Conservation (phyloP, 2,888 invertebrate species). For the Saturnia japonica region DNA sequence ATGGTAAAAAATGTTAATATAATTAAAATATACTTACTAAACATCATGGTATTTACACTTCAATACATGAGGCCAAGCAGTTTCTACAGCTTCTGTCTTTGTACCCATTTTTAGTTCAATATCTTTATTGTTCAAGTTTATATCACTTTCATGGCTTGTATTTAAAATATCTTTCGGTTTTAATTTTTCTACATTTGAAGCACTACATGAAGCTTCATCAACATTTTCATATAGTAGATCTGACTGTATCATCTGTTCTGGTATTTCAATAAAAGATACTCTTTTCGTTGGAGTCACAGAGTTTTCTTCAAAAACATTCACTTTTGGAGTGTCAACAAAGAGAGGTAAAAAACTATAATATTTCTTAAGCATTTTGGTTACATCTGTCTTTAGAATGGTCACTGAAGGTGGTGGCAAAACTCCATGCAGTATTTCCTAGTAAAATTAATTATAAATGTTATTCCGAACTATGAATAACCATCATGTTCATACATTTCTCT, state of each 20-base stretch:
- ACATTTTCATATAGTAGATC: conserved; percentile 12
- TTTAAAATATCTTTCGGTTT: background rate
- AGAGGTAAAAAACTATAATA: conserved; percentile 79
- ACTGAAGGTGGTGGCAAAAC: conserved; percentile 89
- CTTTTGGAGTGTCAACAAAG: conserved; percentile 67
- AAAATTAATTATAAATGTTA: conserved; percentile 9
- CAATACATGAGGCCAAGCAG: conserved; percentile 83
- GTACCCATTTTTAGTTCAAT: conserved; percentile 60
- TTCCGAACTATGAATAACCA: background rate
- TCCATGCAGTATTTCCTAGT: conserved; percentile 84
- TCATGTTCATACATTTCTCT: background rate
- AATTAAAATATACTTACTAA: conserved; percentile 81
- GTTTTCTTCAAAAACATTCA: conserved; percentile 49
- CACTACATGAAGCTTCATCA: background rate
- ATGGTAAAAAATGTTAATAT: background rate
- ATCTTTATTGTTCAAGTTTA: conserved; percentile 49
- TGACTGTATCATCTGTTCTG: conserved; percentile 36
- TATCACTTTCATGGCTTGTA: conserved; percentile 32
- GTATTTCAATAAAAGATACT: conserved; percentile 68
- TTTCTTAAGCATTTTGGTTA: conserved; percentile 83
- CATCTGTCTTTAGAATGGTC: conserved; percentile 85
- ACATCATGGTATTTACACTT: conserved; percentile 86
- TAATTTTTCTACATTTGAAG: background rate
- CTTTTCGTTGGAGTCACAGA: conserved; percentile 67
- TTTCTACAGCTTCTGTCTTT: conserved; percentile 61